Conservation (phyloP, 2,888 invertebrate species). For the Microctonus brassicae region DNA sequence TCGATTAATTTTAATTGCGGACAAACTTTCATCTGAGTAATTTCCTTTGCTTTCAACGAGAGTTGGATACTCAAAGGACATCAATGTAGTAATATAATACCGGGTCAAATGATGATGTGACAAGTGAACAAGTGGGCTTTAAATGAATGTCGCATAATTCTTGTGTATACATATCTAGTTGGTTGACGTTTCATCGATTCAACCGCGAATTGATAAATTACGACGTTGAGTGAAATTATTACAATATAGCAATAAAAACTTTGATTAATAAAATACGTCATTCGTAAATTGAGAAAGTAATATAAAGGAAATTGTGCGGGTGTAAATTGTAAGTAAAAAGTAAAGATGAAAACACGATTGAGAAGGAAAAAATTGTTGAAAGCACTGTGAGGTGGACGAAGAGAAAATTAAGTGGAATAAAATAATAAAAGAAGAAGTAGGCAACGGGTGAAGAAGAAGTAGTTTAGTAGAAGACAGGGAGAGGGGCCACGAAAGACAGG, state of each 20-base stretch:
- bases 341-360: neutral
- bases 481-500: conserved; percentile 32
- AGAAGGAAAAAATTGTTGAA: conserved; percentile 15
- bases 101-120: neutral
- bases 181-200: neutral
- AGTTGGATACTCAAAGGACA: neutral
- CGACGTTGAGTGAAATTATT: neutral
- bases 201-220: neutral
- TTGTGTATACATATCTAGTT: neutral
- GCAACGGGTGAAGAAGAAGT: conserved; percentile 42
- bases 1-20: neutral
- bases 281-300: neutral
- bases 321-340: neutral
- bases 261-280: too few relatives aligned
- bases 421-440: conserved; percentile 31
- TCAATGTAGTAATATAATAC: neutral
- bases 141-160: neutral
- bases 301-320: neutral
- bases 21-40: neutral
- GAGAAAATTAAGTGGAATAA: conserved; percentile 10
- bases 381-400: conserved; percentile 30
- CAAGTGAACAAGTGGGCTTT: neutral
- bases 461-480: conserved; percentile 18
- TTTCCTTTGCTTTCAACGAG: conserved; percentile 11
- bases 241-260: neutral